Conservation (phyloP, 2,113 vertebrate genomes). For the Pelodiscus sinensis region DNA sequence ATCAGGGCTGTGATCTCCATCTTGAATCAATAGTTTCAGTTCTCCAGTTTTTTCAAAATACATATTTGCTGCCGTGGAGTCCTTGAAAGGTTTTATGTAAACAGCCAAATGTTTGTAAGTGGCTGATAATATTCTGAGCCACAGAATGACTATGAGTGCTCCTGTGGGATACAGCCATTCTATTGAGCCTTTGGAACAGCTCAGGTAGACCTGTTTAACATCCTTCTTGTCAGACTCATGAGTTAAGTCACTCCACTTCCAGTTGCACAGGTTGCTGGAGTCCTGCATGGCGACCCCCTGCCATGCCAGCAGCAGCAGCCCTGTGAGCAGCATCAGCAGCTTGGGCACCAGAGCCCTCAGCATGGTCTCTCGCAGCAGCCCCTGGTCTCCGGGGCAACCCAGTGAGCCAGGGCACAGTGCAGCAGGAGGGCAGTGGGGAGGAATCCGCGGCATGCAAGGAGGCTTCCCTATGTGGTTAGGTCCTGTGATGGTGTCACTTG, state of each 20-base stretch:
- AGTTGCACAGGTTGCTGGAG: no score
- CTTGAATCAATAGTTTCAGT: constrained; percentile 88
- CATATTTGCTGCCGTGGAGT: constrained; percentile 93
- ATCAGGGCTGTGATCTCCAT: constrained; percentile 80
- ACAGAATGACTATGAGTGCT: constrained; percentile 94
- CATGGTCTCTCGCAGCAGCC: no score
- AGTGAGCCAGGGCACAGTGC: no score
- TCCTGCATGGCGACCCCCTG: no score
- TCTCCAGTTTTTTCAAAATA: constrained; percentile 95
- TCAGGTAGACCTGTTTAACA: constrained; percentile 97
- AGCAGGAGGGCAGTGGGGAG: no score
- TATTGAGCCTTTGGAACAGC: constrained; percentile 90
- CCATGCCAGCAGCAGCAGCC: no score
- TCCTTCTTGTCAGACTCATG: constrained; percentile 93
- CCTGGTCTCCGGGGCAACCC: no score
- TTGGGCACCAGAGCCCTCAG: no score
- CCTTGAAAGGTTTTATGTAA: constrained; percentile 91
- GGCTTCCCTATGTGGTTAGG: no score
- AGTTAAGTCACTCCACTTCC: constrained; percentile 86
- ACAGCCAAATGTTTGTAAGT: constrained; percentile 86
- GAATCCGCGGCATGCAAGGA: no score
- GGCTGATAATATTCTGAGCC: constrained; percentile 87
- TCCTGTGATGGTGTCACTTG: no score
- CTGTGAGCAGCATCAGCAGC: no score
- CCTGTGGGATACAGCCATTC: constrained; percentile 98